Base-by-base conservation (phyloP, 2,888 invertebrate genomes). In the Netelia virgata region DNA sequence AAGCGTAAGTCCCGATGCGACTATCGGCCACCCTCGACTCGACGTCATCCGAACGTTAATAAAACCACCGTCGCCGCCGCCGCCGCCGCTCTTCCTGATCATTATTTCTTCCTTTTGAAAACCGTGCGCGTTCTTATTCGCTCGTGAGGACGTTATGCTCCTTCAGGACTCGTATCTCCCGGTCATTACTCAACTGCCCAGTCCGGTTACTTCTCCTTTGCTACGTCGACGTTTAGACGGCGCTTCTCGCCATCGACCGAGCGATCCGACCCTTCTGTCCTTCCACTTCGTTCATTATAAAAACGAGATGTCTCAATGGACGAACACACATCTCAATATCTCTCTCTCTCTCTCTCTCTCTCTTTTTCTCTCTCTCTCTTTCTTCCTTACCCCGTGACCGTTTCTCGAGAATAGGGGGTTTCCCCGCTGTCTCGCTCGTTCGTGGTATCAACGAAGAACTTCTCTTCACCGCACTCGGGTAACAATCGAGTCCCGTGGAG, bases 291-390 rank as follows among this genome's bases (percentile, higher is more conserved):
- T 82, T 63, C 79, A 63, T 66, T 28, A 16, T 83, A 63, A 78
- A 81, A 72, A 83, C 64, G 47, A 63, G 57, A 78, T 63, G 83
- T 75, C 81, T 68, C 79, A 61, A 59, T 50, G 55, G 69, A 23
- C 20, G 68, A 55, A 53, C 53, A 76, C 83, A 76, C 86, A 86
- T 87, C 76, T 76, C 79, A 28, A 69, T 50, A 53, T 23, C 68
- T 66, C 59, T 77, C 59, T 70, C 69, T 59, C 66, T 20, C 63
- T 73, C 53, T 77, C 78, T 43, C 50, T 53, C 63, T 23, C 53
- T 50, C 66, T 66, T 50, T 73, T 53, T 69, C 73, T 59, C n/a
- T n/a, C n/a, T n/a, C 66, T 20, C 63, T 73, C 47, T 77, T 75
- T 20, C 50, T 55, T 69, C 18, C 53, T 50, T 66, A 36, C 41